Conservation (phyloP, 1,140 invertebrate species). For the Zaprionus ornatus region DNA sequence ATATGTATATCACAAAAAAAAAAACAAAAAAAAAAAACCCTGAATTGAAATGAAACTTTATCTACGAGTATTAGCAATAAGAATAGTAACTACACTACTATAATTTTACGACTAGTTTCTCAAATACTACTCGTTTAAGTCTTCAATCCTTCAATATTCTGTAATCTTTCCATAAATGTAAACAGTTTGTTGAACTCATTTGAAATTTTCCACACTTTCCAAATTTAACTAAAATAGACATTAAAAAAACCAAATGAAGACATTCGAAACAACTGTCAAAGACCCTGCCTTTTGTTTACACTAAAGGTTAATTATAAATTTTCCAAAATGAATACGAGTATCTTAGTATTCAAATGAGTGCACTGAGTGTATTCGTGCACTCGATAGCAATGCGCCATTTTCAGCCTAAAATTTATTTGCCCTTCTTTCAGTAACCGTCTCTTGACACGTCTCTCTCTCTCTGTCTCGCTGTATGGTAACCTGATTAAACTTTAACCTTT, state of each 20-base stretch:
- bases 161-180: neutral
- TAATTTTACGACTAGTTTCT: too few species aligned
- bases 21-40: too few species aligned
- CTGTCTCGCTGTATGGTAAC: neutral
- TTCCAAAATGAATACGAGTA: slow-evolving; percentile 11
- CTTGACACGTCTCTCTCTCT: slow-evolving; percentile 44
- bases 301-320: slow-evolving; percentile 59
- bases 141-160: neutral
- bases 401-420: slow-evolving; percentile 4
- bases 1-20: too few species aligned
- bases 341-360: neutral
- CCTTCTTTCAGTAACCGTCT: slow-evolving; percentile 40
- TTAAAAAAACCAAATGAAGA: neutral
- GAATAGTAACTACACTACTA: too few species aligned
- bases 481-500: slow-evolving; percentile 61
- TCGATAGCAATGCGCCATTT: slow-evolving; percentile 60
- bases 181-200: neutral
- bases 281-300: slow-evolving; percentile 46
- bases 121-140: neutral
- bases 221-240: neutral
- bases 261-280: neutral
- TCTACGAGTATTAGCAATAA: too few species aligned
- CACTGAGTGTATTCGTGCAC: neutral
- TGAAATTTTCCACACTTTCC: neutral
- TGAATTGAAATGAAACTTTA: too few species aligned